Conservation (phyloP, 2,888 invertebrate species). For the Spatulosminthurus flaviceps region DNA sequence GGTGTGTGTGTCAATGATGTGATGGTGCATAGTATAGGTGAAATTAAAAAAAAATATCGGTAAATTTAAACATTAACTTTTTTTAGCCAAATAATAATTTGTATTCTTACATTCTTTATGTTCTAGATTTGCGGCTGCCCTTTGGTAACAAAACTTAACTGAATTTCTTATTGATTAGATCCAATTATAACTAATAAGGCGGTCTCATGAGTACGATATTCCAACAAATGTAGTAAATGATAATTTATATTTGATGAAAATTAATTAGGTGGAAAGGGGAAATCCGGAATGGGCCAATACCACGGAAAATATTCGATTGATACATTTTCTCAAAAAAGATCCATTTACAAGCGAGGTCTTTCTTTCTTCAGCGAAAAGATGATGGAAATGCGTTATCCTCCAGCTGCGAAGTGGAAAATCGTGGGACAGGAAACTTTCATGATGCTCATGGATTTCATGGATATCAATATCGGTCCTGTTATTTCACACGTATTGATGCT, state of each 20-base stretch:
- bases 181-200: no score
- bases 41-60: background rate
- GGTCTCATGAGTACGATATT: no score
- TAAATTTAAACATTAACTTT: no score
- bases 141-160: constrained; percentile 37
- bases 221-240: background rate
- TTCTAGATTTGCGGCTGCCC: constrained; percentile 35
- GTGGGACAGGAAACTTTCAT: background rate
- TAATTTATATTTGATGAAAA: background rate
- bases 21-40: constrained; percentile 34
- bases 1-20: constrained; percentile 66
- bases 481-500: background rate
- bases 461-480: background rate
- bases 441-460: background rate
- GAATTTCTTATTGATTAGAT: background rate
- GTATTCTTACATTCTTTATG: background rate
- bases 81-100: background rate
- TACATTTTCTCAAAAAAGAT: constrained; percentile 91
- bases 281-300: constrained; percentile 70
- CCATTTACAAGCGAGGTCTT: constrained; percentile 65
- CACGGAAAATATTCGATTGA: constrained; percentile 92
- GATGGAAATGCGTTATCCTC: constrained; percentile 32
- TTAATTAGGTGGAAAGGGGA: constrained; percentile 38
- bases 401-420: background rate
- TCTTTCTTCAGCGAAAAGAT: constrained; percentile 53